Evolutionary conservation across 2,797 vertebrate genomes (phyloP), one percentile per base, ranked within the genome.

Genomic region (Glyptemys insculpta): DNA sequence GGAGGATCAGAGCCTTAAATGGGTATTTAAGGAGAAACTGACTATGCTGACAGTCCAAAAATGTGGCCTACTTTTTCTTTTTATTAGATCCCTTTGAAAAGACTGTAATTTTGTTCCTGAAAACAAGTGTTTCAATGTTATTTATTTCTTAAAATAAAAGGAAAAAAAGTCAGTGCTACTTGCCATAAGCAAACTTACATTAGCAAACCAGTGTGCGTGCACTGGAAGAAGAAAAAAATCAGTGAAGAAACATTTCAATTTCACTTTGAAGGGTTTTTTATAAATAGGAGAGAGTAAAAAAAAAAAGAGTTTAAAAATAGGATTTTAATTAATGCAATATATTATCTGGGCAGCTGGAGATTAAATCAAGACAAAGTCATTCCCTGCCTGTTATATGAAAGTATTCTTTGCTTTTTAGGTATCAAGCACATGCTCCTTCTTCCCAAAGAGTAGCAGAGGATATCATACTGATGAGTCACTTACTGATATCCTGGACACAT

Each of bases 401-500:
- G 41, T 79, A 82, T 88, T 82, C 44, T 83, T 44, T 87, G 10
- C 8, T 6, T 91, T 83, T 93, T 23, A 84, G 91, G 29, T 72
- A 92, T 23, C n/a, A 88, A 79, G 41, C 47, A 88, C n/a, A 53
- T 80, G 50, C 5, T 92, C 49, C 49, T 65, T 88, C 84, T 90
- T 94, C 92, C 76, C 79, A 95, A 93, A 93, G 27, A 79, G 23
- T 74, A 87, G 29, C 85, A 86, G 50, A 92, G 85, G 90, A 89
- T 91, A 82, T 89, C 59, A 91, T 56, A 87, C 19, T 91, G 83
- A 96, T 91, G 86, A 95, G 72, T 89, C 16, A 12, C 19, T 92
- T 79, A 72, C 78, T 89, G 80, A 95, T 95, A 89, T 23, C 37
- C 84, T 84, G 89, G 72, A 95, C 54, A 95, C 78, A 82, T 86